These are phyloP conservation scores for Sericinus montela DNA, from an alignment of 2,888 invertebrate genomes.

Conservation along the genomic window DNA sequence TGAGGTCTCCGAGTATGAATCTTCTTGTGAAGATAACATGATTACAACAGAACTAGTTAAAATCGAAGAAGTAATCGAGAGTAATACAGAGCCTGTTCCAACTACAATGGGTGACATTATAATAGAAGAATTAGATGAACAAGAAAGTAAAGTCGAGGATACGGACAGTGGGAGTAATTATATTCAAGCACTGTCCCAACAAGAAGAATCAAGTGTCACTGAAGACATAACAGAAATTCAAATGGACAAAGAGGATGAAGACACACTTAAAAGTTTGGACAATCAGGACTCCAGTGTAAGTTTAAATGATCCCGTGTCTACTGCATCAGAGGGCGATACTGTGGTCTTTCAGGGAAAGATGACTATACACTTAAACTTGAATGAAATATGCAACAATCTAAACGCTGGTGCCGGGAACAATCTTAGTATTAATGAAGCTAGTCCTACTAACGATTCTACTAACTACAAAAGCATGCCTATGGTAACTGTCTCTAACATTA, in stretches of 20 bases:
- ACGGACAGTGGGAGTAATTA: slow-evolving; percentile 68
- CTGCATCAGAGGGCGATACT: slow-evolving; percentile 69
- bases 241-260: slow-evolving; percentile 75
- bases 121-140: slow-evolving; percentile 68
- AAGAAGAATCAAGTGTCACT: slow-evolving; percentile 63
- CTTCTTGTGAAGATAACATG: slow-evolving; percentile 63
- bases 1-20: slow-evolving; percentile 67
- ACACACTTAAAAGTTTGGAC: slow-evolving; percentile 73
- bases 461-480: slow-evolving; percentile 74
- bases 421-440: slow-evolving; percentile 50
- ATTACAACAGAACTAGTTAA: slow-evolving; percentile 44
- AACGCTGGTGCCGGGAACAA: slow-evolving; percentile 65
- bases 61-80: slow-evolving; percentile 38
- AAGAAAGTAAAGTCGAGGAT: slow-evolving; percentile 59
- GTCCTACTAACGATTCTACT: slow-evolving; percentile 49
- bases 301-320: slow-evolving; percentile 70
- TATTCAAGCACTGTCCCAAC: slow-evolving; percentile 64
- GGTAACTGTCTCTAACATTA: slow-evolving; percentile 79
- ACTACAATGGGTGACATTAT: slow-evolving; percentile 55
- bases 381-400: slow-evolving; percentile 71
- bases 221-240: slow-evolving; percentile 72
- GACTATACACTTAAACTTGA: slow-evolving; percentile 75
- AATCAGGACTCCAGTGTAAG: slow-evolving; percentile 78
- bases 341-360: slow-evolving; percentile 77
- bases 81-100: slow-evolving; percentile 39